Base-by-base conservation (phyloP, 2,113 vertebrate genomes). In the Vireo altiloquus region DNA sequence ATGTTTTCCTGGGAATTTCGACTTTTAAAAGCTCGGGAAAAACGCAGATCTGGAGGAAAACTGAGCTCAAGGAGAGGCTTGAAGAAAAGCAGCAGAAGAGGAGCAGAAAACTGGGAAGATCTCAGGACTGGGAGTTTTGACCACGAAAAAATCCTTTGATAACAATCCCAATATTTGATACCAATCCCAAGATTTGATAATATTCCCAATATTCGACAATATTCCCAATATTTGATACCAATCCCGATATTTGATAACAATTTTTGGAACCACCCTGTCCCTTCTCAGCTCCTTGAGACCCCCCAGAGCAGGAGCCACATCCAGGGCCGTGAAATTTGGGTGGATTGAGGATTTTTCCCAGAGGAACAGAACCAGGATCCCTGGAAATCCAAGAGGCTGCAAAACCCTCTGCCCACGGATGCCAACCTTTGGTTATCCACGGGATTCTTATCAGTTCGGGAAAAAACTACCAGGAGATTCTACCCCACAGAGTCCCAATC, bases 1-100 rank as follows among this genome's bases (percentile, higher is more conserved):
- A 0, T 4, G 30, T 0, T 44, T 71, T 71, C 13, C 20, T 16
- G 27, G 66, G 5, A 25, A 14, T 46, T n/a, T 31, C 4, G 5
- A 1, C 39, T 60, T 42, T 10, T 27, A 8, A n/a, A 49, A 70
- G 5, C 16, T 14, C 2, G 21, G 39, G 9, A 63, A 15, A 21
- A 30, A 50, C 0, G 3, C 1, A 37, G 20, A 4, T 20, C 30
- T 35, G 40, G 17, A 13, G 9, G 13, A 47, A 65, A 44, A 14
- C 6, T 21, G 17, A 46, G n/a, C 20, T 46, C 24, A 13, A 50
- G 33, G 24, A 47, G 37, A 61, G 31, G 10, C 49, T 68, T 49
- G 35, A 50, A 49, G n/a, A 10, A 37, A 57, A 63, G 6, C 9
- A 12, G 9, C 3, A 7, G 23, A 40, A 56, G 37, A 44, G n/a